Percentiles rank a stretch among this genome's conserved stretches.
These are phyloP conservation scores for Synergus itoensis DNA, from an alignment of 2,888 invertebrate genomes.

Conservation along the genomic window DNA sequence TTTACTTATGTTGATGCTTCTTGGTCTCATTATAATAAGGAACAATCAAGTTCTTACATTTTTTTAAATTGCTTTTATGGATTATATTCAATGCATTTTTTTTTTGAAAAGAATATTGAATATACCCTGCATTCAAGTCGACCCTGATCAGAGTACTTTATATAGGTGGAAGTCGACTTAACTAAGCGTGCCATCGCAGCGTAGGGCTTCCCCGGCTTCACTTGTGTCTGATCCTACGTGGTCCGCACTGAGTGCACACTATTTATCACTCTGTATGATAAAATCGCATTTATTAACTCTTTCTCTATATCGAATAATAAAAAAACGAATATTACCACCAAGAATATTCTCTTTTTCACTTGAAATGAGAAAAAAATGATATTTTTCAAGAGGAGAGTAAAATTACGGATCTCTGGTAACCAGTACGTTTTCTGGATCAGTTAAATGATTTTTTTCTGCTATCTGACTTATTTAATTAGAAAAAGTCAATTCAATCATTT, in stretches of 20 bases:
- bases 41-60: no score
- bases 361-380: background rate
- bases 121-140: background rate
- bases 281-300: conserved; percentile 59
- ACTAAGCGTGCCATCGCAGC: conserved; percentile 69
- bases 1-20: no score
- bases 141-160: conserved; percentile 55
- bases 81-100: background rate
- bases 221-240: conserved; percentile 69
- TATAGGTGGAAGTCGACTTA: conserved; percentile 75
- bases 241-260: conserved; percentile 58
- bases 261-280: conserved; percentile 51
- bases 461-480: no score
- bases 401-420: no score
- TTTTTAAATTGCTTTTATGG: background rate
- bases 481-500: no score
- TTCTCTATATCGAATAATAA: background rate
- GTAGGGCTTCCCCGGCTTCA: conserved; percentile 74
- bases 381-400: background rate
- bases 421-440: no score
- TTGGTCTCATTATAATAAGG: no score
- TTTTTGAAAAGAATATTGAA: background rate
- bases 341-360: background rate
- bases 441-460: no score
- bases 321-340: background rate